phyloP scores from a whole-genome alignment of 2,888 invertebrate species.

The Drosophila koepferae region DNA sequence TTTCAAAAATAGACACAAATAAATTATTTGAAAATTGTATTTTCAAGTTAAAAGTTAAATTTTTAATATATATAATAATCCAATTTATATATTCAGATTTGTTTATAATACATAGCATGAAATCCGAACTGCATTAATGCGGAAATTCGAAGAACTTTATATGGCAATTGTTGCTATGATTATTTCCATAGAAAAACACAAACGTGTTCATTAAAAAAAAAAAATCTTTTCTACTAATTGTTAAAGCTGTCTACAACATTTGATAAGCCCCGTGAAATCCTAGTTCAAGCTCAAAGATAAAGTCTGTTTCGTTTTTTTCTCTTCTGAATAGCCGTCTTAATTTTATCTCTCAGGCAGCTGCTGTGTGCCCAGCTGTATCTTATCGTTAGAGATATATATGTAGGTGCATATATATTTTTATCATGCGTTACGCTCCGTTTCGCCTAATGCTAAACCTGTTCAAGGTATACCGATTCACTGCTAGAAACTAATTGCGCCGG shows the following conservation, averaged over 20 bases:
- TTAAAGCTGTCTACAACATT: not conserved
- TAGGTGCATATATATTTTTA: constrained; percentile 29
- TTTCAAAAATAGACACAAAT: not conserved
- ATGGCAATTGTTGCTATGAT: not conserved
- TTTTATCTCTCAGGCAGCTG: constrained; percentile 11
- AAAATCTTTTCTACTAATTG: not conserved
- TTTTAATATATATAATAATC: not conserved
- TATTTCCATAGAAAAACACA: not conserved
- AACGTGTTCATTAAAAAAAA: not conserved
- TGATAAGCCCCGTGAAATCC: not conserved
- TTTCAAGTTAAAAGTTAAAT: not conserved
- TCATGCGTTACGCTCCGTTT: constrained; percentile 7
- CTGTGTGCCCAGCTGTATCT: constrained; percentile 20
- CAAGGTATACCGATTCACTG: constrained; percentile 28
- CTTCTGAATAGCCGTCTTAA: not conserved
- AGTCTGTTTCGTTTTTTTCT: not conserved
- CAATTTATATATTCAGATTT: not conserved
- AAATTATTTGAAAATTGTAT: not conserved
- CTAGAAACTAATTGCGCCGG: constrained; percentile 8
- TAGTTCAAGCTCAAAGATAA: not conserved
- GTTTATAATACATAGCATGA: not conserved
- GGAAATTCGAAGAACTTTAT: not conserved
- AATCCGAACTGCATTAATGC: not conserved
- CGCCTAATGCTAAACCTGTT: constrained; percentile 11
- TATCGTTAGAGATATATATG: constrained; percentile 41